Evolutionary conservation across 2,113 vertebrate genomes (phyloP).

Genomic region (Anarrhichthys ocellatus): DNA sequence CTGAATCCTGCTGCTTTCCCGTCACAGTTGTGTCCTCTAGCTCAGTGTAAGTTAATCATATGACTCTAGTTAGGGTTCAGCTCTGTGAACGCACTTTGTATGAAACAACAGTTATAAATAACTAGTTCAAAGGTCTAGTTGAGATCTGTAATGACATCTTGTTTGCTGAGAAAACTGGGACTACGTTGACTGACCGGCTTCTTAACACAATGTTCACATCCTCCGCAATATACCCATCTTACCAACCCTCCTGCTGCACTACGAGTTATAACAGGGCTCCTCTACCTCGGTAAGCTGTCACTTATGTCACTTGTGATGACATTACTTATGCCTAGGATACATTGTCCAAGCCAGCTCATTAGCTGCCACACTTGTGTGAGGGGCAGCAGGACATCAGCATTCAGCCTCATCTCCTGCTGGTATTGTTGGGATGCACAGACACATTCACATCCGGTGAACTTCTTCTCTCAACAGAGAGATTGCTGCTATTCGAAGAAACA

Average conservation of each 20-base stretch:
- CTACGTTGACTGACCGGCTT: neutral
- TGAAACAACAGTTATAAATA: neutral
- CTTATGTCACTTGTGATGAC: conserved; percentile 48
- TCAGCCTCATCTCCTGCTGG: conserved; percentile 66
- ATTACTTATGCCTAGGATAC: conserved; percentile 63
- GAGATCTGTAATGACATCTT: neutral
- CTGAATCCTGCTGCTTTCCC: conserved; percentile 35
- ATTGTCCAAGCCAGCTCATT: conserved; percentile 70
- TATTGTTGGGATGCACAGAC: conserved; percentile 42
- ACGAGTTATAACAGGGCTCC: conserved; percentile 45
- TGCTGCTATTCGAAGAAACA: conserved; percentile 26
- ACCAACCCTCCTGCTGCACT: conserved; percentile 33
- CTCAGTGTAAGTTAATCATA: conserved; percentile 19
- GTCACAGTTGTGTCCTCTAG: conserved; percentile 21
- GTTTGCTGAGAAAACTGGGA: neutral
- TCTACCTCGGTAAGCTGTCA: conserved; percentile 40
- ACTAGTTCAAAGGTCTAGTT: neutral
- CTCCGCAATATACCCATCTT: conserved; percentile 15
- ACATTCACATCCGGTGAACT: conserved; percentile 57
- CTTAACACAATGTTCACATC: no score
- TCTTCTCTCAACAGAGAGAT: conserved; percentile 39
- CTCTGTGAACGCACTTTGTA: neutral
- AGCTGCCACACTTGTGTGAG: conserved; percentile 64
- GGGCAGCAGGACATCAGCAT: conserved; percentile 75
- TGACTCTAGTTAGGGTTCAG: conserved; percentile 4